A percentile compares a stretch with the other conserved stretches of the same genome.
Conservation (phyloP, 1,140 invertebrate genomes). For the Drosophila nigromelanica region DNA sequence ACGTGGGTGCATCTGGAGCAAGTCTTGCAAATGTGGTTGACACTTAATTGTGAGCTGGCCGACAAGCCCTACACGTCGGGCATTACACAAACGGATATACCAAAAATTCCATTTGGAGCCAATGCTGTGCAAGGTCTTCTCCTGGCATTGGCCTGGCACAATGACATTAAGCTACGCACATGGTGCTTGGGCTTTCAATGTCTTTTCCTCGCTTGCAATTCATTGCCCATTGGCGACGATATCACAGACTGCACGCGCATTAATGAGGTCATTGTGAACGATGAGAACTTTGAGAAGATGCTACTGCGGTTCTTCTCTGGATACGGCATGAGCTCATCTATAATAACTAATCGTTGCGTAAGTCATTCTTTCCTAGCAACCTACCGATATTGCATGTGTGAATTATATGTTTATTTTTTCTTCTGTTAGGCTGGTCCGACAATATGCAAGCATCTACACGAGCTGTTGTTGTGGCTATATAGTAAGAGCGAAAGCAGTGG, state of each 20-base stretch:
- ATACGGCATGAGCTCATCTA: conserved; percentile 84
- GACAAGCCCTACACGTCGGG: conserved; percentile 83
- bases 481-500: conserved; percentile 88
- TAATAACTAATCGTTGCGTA: conserved; percentile 81
- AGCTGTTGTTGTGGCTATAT: conserved; percentile 89
- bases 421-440: conserved; percentile 89
- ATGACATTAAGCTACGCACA: conserved; percentile 88
- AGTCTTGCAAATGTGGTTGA: conserved; percentile 93
- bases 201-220: conserved; percentile 86
- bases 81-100: conserved; percentile 87
- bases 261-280: conserved; percentile 87
- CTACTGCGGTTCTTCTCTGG: conserved; percentile 90
- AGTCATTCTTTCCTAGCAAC: conserved; percentile 5
- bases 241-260: conserved; percentile 84
- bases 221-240: conserved; percentile 74
- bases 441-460: conserved; percentile 89
- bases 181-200: conserved; percentile 90
- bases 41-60: conserved; percentile 87
- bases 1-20: conserved; percentile 90
- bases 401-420: not conserved
- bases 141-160: conserved; percentile 87
- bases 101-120: conserved; percentile 89
- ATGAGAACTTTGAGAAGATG: conserved; percentile 89
- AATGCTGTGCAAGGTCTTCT: conserved; percentile 90
- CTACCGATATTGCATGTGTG: not conserved